phyloP scores from a whole-genome alignment of 2,797 vertebrate genomes.

The Glyptemys insculpta region DNA sequence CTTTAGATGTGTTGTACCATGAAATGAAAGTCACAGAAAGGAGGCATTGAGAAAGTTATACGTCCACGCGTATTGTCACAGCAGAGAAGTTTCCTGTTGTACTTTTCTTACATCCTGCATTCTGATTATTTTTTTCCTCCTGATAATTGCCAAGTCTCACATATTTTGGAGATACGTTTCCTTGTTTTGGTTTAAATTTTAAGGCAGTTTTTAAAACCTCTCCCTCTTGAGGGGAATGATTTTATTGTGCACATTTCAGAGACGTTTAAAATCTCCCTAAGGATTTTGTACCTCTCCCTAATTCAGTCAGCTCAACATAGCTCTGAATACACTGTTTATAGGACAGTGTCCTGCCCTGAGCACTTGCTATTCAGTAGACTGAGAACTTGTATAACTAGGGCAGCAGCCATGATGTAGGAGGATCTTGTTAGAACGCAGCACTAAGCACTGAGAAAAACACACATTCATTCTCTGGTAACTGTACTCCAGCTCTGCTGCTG shows the following conservation, averaged over 20 bases:
- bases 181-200: background rate
- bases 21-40: constrained; percentile 25
- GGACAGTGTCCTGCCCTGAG: background rate
- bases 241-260: background rate
- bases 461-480: background rate
- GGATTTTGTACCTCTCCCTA: background rate
- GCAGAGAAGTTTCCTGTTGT: constrained; percentile 29
- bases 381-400: background rate
- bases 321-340: background rate
- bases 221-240: background rate
- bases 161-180: background rate
- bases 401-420: background rate
- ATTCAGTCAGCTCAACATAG: background rate
- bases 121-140: background rate
- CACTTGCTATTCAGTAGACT: background rate
- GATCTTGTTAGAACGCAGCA: background rate
- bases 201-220: background rate
- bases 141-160: background rate
- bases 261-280: background rate
- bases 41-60: constrained; percentile 26
- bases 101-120: constrained; percentile 28
- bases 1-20: constrained; percentile 27
- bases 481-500: background rate
- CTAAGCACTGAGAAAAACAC: fast-evolving
- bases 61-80: constrained; percentile 1